phyloP scores from a whole-genome alignment of 2,888 invertebrate species.

The Drosophila suboccidentalis region DNA sequence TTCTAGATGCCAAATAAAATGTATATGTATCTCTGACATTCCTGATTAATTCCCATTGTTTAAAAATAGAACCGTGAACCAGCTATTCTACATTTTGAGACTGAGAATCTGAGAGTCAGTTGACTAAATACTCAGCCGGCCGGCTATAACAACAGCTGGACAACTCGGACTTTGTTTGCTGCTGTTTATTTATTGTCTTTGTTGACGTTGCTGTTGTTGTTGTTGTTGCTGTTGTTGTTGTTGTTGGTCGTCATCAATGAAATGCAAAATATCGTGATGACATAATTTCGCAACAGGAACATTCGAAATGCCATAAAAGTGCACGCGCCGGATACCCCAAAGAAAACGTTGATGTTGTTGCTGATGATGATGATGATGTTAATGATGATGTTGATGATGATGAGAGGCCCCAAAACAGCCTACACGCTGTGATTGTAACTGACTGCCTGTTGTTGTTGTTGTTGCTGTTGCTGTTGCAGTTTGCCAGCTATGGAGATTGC shows the following conservation, averaged over 20 bases:
- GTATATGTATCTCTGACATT: slow-evolving; percentile 6
- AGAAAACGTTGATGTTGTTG: slow-evolving; percentile 7
- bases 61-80: slow-evolving; percentile 17
- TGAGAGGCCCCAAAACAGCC: slow-evolving; percentile 37
- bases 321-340: slow-evolving; percentile 50
- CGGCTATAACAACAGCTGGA: slow-evolving; percentile 34
- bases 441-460: neutral
- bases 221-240: neutral
- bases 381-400: slow-evolving; percentile 6
- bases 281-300: slow-evolving; percentile 64
- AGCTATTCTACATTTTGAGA: slow-evolving; percentile 18
- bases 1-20: slow-evolving; percentile 10
- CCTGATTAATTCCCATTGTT: slow-evolving; percentile 1
- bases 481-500: slow-evolving; percentile 62
- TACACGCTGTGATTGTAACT: slow-evolving; percentile 46
- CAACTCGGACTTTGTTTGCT: neutral
- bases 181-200: neutral
- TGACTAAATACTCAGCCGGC: slow-evolving; percentile 45
- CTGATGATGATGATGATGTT: slow-evolving; percentile 4
- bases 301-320: slow-evolving; percentile 66
- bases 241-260: slow-evolving; percentile 39
- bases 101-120: slow-evolving; percentile 28
- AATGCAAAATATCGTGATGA: slow-evolving; percentile 64
- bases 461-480: slow-evolving; percentile 9
- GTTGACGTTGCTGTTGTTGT: neutral